These are phyloP conservation scores for Pseudomyrmex sp. DNA, from an alignment of 1,140 invertebrate genomes.

Conservation along the genomic window DNA sequence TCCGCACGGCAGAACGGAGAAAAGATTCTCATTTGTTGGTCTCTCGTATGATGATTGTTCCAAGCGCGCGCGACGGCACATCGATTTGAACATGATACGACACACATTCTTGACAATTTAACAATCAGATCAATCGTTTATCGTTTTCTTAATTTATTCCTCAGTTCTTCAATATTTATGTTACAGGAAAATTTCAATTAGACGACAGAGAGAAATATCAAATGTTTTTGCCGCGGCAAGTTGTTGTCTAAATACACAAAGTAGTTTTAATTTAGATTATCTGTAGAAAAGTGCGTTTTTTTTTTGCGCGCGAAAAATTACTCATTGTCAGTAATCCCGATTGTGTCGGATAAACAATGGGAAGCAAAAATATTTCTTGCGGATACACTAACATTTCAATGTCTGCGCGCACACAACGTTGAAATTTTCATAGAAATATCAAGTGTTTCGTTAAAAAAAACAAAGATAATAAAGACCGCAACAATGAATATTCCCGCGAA, in stretches of 20 bases:
- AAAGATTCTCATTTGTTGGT: background rate
- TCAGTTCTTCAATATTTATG: background rate
- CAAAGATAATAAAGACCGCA: background rate
- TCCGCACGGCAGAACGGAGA: background rate
- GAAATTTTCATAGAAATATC: constrained; percentile 1
- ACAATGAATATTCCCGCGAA: background rate
- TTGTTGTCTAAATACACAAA: no score
- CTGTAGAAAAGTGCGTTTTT: background rate
- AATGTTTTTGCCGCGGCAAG: no score
- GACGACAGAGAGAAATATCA: background rate
- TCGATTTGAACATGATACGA: background rate
- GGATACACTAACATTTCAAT: constrained; percentile 9
- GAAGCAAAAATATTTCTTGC: constrained; percentile 1
- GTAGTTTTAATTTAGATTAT: constrained; percentile 24
- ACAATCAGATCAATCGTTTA: background rate
- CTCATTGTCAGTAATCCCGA: background rate
- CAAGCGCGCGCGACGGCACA: background rate
- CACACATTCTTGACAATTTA: background rate
- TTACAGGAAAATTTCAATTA: background rate
- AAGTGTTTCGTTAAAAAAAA: constrained; percentile 3
- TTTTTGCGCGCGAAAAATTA: background rate
- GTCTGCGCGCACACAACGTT: background rate
- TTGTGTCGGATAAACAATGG: background rate
- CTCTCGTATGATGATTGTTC: background rate
- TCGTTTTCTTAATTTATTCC: background rate